Conservation (phyloP, 92 coral and sea anemone species). For the Porites rus region DNA sequence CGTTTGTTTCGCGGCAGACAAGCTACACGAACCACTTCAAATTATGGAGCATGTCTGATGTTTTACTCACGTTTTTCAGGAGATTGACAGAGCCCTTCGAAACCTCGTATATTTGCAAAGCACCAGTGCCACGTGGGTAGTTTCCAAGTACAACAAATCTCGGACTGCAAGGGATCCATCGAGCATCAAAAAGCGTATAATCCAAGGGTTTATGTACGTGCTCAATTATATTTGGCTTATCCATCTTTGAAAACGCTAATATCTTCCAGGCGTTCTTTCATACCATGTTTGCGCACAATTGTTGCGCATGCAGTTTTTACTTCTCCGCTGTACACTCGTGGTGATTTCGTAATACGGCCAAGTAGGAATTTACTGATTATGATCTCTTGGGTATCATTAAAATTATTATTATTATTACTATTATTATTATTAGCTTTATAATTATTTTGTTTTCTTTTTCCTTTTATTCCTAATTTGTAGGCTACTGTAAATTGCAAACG, state of each 20-base stretch:
- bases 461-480: too few relatives aligned
- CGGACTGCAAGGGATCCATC: constrained; percentile 98
- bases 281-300: neutral
- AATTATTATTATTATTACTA: too few relatives aligned
- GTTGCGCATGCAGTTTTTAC: neutral
- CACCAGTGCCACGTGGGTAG: constrained; percentile 97
- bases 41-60: neutral
- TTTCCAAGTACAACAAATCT: constrained; percentile 97
- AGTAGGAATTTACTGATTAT: too few relatives aligned
- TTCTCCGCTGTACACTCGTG: constrained; percentile 19
- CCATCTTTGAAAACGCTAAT: constrained; percentile 32
- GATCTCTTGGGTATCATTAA: too few relatives aligned
- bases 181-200: constrained; percentile 88
- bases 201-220: constrained; percentile 89
- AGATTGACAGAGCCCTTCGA: constrained; percentile 90
- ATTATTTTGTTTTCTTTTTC: too few relatives aligned
- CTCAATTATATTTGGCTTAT: constrained; percentile 92
- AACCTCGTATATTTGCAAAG: constrained; percentile 96
- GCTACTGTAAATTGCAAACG: too few relatives aligned
- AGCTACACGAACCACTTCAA: too few relatives aligned
- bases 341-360: too few relatives aligned
- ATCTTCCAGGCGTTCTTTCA: constrained; percentile 53
- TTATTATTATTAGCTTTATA: too few relatives aligned
- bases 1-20: too few relatives aligned
- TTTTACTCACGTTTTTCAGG: constrained; percentile 84